Evolutionary conservation across 2,113 vertebrate species (phyloP), one percentile per base, ranked within the genome.

Genomic region (Heliornis fulica): DNA sequence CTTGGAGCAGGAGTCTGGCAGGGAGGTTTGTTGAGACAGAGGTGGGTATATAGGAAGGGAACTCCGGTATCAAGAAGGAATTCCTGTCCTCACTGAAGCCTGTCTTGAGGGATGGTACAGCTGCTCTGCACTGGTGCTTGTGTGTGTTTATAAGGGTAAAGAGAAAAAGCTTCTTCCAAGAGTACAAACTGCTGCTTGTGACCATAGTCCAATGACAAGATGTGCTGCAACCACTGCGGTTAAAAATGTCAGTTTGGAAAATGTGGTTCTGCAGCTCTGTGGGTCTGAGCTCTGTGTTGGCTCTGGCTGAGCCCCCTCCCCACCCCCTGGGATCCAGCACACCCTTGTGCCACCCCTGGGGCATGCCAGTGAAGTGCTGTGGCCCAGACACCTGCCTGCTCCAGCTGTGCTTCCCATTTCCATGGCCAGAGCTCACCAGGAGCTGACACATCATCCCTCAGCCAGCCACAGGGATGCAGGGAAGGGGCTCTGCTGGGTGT

Each of bases 401-500:
- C 76, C 50, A 20, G 65, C 8, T 7, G 10, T 9, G 28, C 56
- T 57, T 64, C 68, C 59, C 50, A 3, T 48, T 31, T 31, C n/a
- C 6, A 7, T 15, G 34, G 20, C 34, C 4, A 20, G 25, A 50
- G 50, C 59, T 57, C 43, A 13, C 1, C 7, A 21, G 61, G 36
- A 43, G 53, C 17, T 36, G 26, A n/a, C 41, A 6, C 2, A 3
- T 2, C 26, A 32, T 21, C 22, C 22, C 79, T 17, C 28, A 60
- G 45, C 36, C 1, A 5, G 64, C 41, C 13, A 23, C 34, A 7
- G 1, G 1, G 38, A 9, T 6, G 21, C 26, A 14, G 70, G 31
- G 34, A 40, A 22, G 19, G 25, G 40, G 48, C 16, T 64, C 32
- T 43, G 21, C n/a, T 1, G 3, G 57, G 41, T 1, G 0, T 0